Conservation (phyloP, 2,113 vertebrate genomes). For the Eublepharis macularius region DNA sequence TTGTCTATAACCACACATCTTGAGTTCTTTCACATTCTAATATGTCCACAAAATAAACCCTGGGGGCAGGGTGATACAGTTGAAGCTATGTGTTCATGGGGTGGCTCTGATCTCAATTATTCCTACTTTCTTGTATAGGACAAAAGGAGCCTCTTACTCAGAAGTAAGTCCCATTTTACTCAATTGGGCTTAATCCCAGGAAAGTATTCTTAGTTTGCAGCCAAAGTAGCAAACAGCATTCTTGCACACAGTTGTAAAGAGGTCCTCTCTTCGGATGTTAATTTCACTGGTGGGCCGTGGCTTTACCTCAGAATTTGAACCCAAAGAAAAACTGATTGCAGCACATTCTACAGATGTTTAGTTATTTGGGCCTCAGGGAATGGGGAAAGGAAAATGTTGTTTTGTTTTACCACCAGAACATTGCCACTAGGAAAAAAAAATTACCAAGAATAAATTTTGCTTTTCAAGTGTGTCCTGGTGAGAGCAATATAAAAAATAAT, state of each 20-base stretch:
- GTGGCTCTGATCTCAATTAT: not conserved
- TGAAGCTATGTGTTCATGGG: not conserved
- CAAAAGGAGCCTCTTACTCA: not conserved
- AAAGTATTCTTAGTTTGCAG: no score
- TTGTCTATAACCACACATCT: no score
- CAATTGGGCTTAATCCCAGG: no score
- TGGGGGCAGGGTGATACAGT: not conserved
- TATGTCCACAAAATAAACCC: not conserved
- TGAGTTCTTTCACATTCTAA: no score
- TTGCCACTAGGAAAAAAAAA: conserved; percentile 44
- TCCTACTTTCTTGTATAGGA: not conserved
- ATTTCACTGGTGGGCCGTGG: not conserved
- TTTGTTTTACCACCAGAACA: conserved; percentile 49
- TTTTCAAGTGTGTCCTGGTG: conserved; percentile 65
- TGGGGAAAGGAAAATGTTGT: conserved; percentile 17
- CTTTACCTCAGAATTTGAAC: not conserved
- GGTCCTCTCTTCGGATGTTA: not conserved
- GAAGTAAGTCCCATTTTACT: no score
- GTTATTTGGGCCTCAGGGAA: conserved; percentile 22
- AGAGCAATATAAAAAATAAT: conserved; percentile 77
- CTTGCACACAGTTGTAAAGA: not conserved
- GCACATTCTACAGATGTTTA: conserved; percentile 24
- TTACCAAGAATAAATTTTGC: conserved; percentile 59
- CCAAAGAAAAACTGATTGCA: not conserved
- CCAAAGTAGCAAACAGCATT: not conserved